Percentiles rank a stretch among this genome's conserved stretches.
phyloP scores from a whole-genome alignment of 2,888 invertebrate genomes.

The Microdon myrmicae region DNA sequence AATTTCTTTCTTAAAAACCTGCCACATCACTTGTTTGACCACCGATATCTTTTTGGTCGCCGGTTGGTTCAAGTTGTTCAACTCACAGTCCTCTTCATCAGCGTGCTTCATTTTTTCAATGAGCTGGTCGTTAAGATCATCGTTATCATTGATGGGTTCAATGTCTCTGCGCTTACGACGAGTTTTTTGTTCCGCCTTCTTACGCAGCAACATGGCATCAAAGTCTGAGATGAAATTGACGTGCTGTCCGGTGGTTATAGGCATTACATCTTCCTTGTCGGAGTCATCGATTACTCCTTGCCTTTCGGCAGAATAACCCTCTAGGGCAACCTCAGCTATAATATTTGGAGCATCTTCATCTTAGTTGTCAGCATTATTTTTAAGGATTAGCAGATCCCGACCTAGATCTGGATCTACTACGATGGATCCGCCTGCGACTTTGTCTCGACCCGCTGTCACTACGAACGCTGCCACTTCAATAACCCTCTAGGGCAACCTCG shows the following conservation, averaged over 20 bases:
- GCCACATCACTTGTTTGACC: constrained; percentile 88
- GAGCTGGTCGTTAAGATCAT: constrained; percentile 93
- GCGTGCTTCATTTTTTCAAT: constrained; percentile 91
- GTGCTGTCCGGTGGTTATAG: constrained; percentile 59
- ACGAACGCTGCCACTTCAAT: too few species aligned
- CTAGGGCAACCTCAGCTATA: too few species aligned
- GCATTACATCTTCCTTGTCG: constrained; percentile 71
- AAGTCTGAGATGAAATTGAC: constrained; percentile 84
- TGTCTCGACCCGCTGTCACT: too few species aligned
- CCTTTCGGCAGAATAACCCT: constrained; percentile 54
- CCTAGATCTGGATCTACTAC: too few species aligned
- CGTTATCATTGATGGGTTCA: constrained; percentile 97
- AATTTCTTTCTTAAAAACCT: constrained; percentile 93
- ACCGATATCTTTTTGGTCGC: constrained; percentile 93
- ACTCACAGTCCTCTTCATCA: constrained; percentile 91
- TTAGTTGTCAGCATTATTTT: background rate
- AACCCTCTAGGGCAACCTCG: constrained; percentile 50
- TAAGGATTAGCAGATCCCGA: background rate
- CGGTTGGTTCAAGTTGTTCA: constrained; percentile 85
- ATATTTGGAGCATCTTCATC: too few species aligned
- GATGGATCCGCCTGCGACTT: too few species aligned
- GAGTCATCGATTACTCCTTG: constrained; percentile 67
- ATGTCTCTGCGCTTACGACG: constrained; percentile 87
- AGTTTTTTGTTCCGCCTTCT: constrained; percentile 86
- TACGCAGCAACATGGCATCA: constrained; percentile 88